Percentiles rank a stretch among this genome's conserved stretches.
Evolutionary conservation across 2,113 vertebrate species (phyloP).

Genomic region (Pituophis catenifer): DNA sequence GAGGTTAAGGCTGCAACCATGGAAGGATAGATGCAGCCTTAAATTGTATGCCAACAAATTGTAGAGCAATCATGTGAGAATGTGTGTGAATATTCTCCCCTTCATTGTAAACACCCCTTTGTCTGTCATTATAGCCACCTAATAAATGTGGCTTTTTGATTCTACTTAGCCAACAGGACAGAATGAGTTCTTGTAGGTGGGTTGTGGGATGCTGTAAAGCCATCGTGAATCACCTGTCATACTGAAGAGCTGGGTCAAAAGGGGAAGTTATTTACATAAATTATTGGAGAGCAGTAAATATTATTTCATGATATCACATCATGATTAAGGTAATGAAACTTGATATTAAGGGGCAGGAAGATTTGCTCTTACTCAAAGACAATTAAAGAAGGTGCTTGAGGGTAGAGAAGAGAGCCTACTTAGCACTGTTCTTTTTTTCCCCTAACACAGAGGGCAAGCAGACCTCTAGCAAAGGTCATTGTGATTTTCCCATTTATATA

Average conservation of each 20-base stretch:
- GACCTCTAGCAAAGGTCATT: constrained; percentile 42
- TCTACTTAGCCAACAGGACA: neutral
- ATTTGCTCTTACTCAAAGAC: constrained; percentile 64
- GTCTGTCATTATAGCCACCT: neutral
- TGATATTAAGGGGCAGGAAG: constrained; percentile 59
- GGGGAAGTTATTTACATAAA: constrained; percentile 66
- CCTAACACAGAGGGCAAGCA: constrained; percentile 47
- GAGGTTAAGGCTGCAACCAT: neutral
- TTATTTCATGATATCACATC: constrained; percentile 63
- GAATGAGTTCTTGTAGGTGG: accelerated
- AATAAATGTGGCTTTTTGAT: neutral
- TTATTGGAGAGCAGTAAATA: constrained; percentile 70
- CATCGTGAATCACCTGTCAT: constrained; percentile 56
- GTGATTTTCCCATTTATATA: constrained; percentile 37
- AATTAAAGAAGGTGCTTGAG: constrained; percentile 67
- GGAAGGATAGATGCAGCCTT: neutral
- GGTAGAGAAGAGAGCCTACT: constrained; percentile 56
- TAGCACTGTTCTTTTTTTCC: constrained; percentile 51
- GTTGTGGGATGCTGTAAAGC: constrained; percentile 31
- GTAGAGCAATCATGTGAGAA: neutral
- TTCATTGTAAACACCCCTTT: neutral
- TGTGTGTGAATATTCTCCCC: neutral
- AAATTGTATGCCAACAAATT: neutral
- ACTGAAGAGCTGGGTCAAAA: constrained; percentile 34
- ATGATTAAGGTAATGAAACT: constrained; percentile 67